These are phyloP conservation scores for Ischnus inquisitorius DNA, from an alignment of 2,888 invertebrate genomes.

Conservation along the genomic window DNA sequence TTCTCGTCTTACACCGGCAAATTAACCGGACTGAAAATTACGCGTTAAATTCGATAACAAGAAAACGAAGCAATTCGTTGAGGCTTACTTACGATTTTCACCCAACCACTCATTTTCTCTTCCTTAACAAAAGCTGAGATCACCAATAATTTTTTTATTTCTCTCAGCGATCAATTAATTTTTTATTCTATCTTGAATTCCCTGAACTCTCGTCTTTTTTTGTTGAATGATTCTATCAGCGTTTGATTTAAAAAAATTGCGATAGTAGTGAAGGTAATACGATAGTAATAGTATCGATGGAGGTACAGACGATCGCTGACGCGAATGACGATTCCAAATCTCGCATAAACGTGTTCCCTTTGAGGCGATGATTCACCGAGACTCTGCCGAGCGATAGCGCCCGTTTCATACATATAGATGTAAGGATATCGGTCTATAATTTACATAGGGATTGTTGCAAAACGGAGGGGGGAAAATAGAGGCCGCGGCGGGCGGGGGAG, in stretches of 20 bases:
- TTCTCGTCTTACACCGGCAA: too few species aligned
- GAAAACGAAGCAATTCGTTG: too few species aligned
- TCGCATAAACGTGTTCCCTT: not conserved
- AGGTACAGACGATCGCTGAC: not conserved
- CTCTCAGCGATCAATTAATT: too few species aligned
- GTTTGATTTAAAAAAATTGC: not conserved
- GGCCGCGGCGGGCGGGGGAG: not conserved
- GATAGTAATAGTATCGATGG: too few species aligned
- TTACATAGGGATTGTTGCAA: slow-evolving; percentile 28
- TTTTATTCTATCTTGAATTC: not conserved
- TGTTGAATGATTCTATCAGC: not conserved
- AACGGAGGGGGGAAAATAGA: not conserved
- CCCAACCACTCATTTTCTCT: too few species aligned
- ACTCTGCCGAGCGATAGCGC: not conserved
- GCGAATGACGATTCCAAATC: slow-evolving; percentile 15
- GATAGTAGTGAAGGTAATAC: not conserved
- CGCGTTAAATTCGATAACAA: too few species aligned
- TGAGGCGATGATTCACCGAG: slow-evolving; percentile 29
- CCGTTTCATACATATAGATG: not conserved
- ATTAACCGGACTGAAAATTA: too few species aligned
- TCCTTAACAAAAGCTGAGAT: too few species aligned
- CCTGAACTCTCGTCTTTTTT: not conserved
- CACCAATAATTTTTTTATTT: too few species aligned
- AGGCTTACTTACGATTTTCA: too few species aligned
- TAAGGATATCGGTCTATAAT: slow-evolving; percentile 7